Conservation (phyloP, 2,888 invertebrate genomes). For the Eupsilia transversa region DNA sequence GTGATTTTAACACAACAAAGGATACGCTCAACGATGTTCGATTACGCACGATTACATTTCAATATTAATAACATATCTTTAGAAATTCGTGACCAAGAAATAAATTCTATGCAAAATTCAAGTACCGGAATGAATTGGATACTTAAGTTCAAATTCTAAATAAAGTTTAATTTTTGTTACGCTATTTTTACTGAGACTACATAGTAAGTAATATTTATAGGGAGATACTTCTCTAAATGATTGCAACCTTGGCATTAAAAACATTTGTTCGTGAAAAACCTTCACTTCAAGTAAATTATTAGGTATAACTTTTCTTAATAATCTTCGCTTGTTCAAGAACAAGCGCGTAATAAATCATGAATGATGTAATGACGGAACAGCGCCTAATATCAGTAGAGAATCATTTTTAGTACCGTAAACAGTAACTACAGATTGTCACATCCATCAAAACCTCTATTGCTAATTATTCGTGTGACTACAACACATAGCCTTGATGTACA, state of each 20-base stretch:
- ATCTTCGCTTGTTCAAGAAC: conserved; percentile 47
- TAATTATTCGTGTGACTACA: conserved; percentile 30
- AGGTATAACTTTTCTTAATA: conserved; percentile 42
- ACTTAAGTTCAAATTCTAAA: conserved; percentile 8
- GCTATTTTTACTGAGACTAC: conserved; percentile 12
- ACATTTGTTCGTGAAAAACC: conserved; percentile 44
- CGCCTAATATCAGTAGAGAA: conserved; percentile 21
- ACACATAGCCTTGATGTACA: conserved; percentile 32
- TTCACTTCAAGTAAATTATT: conserved; percentile 39
- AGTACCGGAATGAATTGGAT: conserved; percentile 10
- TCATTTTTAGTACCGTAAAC: conserved; percentile 29
- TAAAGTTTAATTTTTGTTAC: conserved; percentile 11
- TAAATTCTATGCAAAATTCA: conserved; percentile 36
- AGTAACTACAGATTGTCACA: conserved; percentile 31
- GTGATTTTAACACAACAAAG: not conserved
- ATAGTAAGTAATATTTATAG: not conserved
- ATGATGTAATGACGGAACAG: conserved; percentile 41
- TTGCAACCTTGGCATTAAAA: conserved; percentile 42
- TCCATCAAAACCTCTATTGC: conserved; percentile 27
- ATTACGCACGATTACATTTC: conserved; percentile 22
- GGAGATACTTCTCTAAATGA: conserved; percentile 7
- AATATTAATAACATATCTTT: conserved; percentile 12
- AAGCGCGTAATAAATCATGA: conserved; percentile 49
- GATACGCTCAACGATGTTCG: conserved; percentile 1
- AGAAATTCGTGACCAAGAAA: conserved; percentile 44